A percentile compares a stretch with the other conserved stretches of the same genome.
These are phyloP conservation scores for Mechanitis mazaeus DNA, from an alignment of 2,888 invertebrate genomes.

Conservation along the genomic window DNA sequence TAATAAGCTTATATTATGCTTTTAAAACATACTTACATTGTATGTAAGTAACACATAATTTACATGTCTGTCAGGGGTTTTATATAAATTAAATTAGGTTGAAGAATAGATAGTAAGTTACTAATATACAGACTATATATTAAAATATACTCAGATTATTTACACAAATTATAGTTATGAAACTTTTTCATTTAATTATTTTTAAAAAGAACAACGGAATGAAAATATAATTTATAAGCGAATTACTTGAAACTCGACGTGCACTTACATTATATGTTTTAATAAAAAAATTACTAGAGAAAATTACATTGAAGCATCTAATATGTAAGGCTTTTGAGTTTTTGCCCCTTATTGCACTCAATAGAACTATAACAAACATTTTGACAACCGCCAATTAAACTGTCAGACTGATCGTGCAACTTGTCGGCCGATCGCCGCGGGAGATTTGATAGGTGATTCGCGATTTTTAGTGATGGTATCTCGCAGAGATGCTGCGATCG, in stretches of 20 bases:
- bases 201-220: no score
- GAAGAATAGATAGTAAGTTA: no score
- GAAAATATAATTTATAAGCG: no score
- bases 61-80: neutral
- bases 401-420: slow-evolving; percentile 43
- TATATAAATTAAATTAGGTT: no score
- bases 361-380: slow-evolving; percentile 39
- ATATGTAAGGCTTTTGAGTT: neutral
- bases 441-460: slow-evolving; percentile 47
- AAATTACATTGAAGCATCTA: neutral
- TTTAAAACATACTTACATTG: slow-evolving; percentile 1
- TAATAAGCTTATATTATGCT: neutral
- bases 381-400: slow-evolving; percentile 54
- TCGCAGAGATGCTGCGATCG: slow-evolving; percentile 58
- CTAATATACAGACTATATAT: no score
- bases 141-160: no score
- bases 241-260: no score
- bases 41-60: neutral
- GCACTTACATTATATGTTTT: no score
- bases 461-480: slow-evolving; percentile 55
- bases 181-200: no score
- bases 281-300: no score
- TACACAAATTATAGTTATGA: no score
- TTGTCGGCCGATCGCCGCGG: slow-evolving; percentile 43
- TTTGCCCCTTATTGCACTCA: slow-evolving; percentile 1